Base-by-base conservation (phyloP, 2,888 invertebrate species). In the Caenorhabditis sp. region DNA sequence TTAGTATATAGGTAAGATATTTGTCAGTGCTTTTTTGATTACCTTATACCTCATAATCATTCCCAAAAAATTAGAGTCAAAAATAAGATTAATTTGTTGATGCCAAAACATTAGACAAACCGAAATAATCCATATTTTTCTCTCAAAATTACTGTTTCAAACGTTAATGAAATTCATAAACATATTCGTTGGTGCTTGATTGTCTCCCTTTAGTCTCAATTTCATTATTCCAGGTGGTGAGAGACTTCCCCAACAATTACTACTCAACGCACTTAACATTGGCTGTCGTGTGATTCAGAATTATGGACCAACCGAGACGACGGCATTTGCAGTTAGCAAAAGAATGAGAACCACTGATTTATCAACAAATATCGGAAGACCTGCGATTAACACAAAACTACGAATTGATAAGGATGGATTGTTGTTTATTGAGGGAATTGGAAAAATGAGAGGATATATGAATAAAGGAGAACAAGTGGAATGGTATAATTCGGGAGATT, bases 301-400 rank as follows among this genome's bases (percentile, higher is more conserved):
- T 57, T 85, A 86, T 59, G 85, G 85, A 14, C 85, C 85, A 0
- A 85, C 85, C 0, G 85, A 85, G 59, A 83, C 83, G 14, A 85
- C 85, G 7, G 78, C 82, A 2, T 85, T 81, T 54, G 70, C 72
- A n/a, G 43, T 86, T 52, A 43, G 71, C 0, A 64, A 70, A 53
- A 52, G 59, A 12, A 84, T 85, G 83, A 73, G 49, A 25, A 52
- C 26, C 8, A 67, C 71, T 1, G 83, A 86, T 65, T 31, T 63
- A 17, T 65, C 84, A 43, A 73, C 78, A 26, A 79, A 77, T 31
- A 64, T 85, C 10, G 85, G 85, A 27, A 23, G 21, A 21, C 78
- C 82, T 0, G 68, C 85, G 8, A 38, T 63, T 10, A 84, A 84
- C 63, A 65, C 74, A 1, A 50, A 54, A 27, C 49, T 72, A 10